These are phyloP conservation scores for Lepidothrix coronata DNA, from an alignment of 2,113 vertebrate species.

Conservation along the genomic window DNA sequence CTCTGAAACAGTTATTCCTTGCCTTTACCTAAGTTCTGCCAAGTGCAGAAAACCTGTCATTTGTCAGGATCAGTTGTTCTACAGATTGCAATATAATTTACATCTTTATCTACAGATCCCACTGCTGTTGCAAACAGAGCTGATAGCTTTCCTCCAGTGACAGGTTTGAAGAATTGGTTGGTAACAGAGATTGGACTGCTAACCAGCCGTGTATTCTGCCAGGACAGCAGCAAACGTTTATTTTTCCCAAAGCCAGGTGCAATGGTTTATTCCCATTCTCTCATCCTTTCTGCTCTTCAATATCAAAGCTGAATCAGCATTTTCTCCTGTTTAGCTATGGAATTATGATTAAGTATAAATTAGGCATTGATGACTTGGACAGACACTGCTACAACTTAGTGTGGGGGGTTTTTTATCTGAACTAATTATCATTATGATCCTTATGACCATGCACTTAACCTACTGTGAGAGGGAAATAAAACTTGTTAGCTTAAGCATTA, in stretches of 20 bases:
- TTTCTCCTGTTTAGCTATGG: background rate
- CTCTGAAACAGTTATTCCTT: background rate
- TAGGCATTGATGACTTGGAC: background rate
- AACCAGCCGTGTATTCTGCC: background rate
- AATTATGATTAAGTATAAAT: background rate
- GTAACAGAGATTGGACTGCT: background rate
- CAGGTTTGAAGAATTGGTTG: background rate
- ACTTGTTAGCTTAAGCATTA: fast-evolving
- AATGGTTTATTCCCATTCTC: background rate
- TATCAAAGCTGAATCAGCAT: background rate
- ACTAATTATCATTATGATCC: background rate
- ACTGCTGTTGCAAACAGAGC: background rate
- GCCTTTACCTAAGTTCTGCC: background rate
- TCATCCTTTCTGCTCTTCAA: background rate
- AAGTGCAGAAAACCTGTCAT: background rate
- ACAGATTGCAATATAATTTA: background rate
- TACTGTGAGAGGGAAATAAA: background rate
- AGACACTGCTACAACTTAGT: background rate
- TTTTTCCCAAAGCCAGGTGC: background rate
- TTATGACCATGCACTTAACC: background rate
- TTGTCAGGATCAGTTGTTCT: background rate
- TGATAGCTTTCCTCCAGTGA: background rate
- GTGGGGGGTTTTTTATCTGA: fast-evolving
- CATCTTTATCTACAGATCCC: background rate
- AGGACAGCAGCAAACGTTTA: background rate